Conservation (phyloP, 2,888 invertebrate genomes). For the Diarsia brunnea region DNA sequence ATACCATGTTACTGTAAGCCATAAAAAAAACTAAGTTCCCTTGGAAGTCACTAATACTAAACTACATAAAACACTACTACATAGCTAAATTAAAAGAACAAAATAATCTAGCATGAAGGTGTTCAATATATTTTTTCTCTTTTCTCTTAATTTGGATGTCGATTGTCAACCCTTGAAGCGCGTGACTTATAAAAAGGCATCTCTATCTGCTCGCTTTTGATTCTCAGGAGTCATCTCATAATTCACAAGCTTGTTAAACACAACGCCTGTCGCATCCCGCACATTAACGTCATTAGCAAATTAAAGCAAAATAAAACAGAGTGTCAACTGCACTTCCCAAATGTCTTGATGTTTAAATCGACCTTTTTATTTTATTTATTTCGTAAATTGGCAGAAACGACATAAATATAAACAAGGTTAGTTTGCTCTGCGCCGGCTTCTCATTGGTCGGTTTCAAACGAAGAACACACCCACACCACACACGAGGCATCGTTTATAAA, state of each 20-base stretch:
- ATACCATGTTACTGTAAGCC: too few relatives aligned
- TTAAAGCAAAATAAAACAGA: constrained; percentile 43
- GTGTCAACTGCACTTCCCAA: constrained; percentile 20
- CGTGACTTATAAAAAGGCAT: neutral
- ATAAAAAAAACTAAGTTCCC: neutral
- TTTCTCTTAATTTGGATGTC: neutral
- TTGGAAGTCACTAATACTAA: neutral
- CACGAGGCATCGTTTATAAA: constrained; percentile 33
- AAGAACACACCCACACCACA: constrained; percentile 60
- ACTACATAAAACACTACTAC: too few relatives aligned
- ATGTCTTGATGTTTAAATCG: constrained; percentile 36
- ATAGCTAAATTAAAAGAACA: neutral
- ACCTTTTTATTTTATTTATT: constrained; percentile 32
- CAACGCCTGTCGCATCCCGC: constrained; percentile 14
- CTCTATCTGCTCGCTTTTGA: constrained; percentile 1
- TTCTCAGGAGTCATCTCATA: constrained; percentile 21
- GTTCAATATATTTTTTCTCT: neutral
- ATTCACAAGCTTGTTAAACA: constrained; percentile 32
- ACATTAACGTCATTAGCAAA: constrained; percentile 37
- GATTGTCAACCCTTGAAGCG: neutral
- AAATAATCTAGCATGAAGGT: too few relatives aligned
- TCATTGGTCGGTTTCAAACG: constrained; percentile 50
- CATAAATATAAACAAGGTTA: constrained; percentile 39
- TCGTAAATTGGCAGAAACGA: constrained; percentile 33
- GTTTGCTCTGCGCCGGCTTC: constrained; percentile 28